Conservation (phyloP, 2,113 vertebrate genomes). For the Isurus oxyrinchus region DNA sequence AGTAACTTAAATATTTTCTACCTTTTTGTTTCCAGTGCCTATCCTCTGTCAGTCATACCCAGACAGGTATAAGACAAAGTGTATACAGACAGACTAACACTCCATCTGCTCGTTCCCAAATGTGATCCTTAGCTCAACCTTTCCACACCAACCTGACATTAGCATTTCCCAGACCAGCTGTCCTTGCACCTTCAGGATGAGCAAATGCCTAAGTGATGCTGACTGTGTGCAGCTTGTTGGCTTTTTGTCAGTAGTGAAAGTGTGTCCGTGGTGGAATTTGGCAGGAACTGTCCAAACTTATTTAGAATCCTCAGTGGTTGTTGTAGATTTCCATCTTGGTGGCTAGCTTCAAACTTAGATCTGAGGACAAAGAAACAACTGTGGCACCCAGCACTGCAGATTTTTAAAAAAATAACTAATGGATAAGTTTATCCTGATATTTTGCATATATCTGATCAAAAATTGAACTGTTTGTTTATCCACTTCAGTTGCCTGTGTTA, state of each 20-base stretch:
- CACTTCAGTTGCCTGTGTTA: not conserved
- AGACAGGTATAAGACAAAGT: not conserved
- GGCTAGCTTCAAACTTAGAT: not conserved
- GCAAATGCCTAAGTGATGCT: not conserved
- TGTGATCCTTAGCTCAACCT: not conserved
- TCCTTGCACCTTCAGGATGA: not conserved
- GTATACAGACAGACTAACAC: not conserved
- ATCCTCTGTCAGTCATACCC: not conserved
- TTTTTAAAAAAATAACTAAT: not conserved
- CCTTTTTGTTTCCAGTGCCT: not conserved
- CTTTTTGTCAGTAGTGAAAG: not conserved
- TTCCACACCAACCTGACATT: not conserved
- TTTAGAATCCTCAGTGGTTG: not conserved
- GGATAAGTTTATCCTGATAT: not conserved
- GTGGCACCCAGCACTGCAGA: not conserved
- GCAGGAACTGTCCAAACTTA: not conserved
- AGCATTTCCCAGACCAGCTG: not conserved
- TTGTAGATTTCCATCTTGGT: not conserved
- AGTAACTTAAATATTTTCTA: not conserved
- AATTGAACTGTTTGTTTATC: not conserved
- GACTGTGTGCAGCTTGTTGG: not conserved
- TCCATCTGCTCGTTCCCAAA: not conserved
- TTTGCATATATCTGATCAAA: not conserved
- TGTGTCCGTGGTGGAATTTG: not conserved
- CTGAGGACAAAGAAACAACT: not conserved